Base-by-base conservation (phyloP, 2,888 invertebrate species). In the Allophyes oxyacanthae region DNA sequence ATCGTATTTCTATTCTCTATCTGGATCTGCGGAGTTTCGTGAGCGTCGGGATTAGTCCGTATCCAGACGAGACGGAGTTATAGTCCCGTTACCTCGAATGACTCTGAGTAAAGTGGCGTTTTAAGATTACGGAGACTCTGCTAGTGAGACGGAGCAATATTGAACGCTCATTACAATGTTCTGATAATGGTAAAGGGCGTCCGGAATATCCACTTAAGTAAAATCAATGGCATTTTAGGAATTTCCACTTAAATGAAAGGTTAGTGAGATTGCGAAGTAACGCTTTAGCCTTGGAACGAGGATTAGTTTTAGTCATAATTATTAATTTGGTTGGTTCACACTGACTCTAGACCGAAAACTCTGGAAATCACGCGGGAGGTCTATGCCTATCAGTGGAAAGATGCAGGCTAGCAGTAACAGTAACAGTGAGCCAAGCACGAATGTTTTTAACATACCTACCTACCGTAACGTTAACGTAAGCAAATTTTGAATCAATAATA, bases 1-100 rank as follows among this genome's bases (percentile, higher is more conserved):
- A 92, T 92, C 89, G 90, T 84, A 90, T 88, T 90, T 89, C 91
- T 90, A 88, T 91, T 90, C 87, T 87, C 85, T 89, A 88, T 88
- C 89, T 87, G 81, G 79, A 87, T 88, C 86, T 82, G 77, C 73
- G 78, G 85, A 89, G 88, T 89, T 91, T 90, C 88, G 86, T 87
- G 86, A 89, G 86, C 83, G 78, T 58, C 63, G 68, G 86, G 92
- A 92, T 91, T 92, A 91, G 83, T 76, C 75, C 75, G 80, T 79
- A 84, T 83, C 84, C 84, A 90, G 87, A 88, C 89, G 85, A 87
- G 88, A 86, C 83, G 83, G 81, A 89, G 87, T 91, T 91, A 91
- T 87, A 79, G 87, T 87, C 86, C 88, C 90, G 85, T 92, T 91
- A 90, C 90, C 89, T 88, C 86, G 81, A 91, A 89, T 85, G 86